Percentiles rank a stretch among this genome's conserved stretches.
Evolutionary conservation across 2,888 invertebrate species (phyloP).

Genomic region (Eilema griseolum): DNA sequence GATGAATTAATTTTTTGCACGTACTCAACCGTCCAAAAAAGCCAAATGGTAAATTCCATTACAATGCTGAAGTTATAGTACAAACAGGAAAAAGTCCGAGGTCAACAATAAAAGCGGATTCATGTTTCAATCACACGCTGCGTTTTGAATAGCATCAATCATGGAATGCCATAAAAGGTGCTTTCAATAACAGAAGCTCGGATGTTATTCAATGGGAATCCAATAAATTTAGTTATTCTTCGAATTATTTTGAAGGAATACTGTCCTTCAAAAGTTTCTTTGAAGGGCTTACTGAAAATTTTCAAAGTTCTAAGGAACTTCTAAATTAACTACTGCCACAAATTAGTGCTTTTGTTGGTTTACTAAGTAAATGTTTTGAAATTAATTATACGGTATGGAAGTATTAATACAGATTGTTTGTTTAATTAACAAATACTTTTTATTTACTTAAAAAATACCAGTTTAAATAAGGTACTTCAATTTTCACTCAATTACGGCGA

Average conservation of each 20-base stretch:
- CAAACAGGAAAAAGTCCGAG: conserved; percentile 1
- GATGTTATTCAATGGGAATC: background rate
- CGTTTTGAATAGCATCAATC: conserved; percentile 1
- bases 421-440: too few species aligned
- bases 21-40: background rate
- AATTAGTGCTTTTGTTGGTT: too few species aligned
- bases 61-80: background rate
- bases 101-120: conserved; percentile 2
- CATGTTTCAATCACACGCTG: background rate
- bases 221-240: background rate
- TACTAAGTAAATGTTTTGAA: too few species aligned
- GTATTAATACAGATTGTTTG: too few species aligned
- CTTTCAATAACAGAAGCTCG: background rate
- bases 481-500: too few species aligned
- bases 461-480: too few species aligned
- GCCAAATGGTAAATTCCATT: background rate
- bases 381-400: too few species aligned
- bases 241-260: background rate
- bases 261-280: background rate
- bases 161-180: background rate
- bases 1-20: background rate
- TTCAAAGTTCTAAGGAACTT: background rate
- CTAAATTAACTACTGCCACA: background rate
- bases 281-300: background rate
- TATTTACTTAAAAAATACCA: too few species aligned